Percentiles rank a stretch among this genome's conserved stretches.
Evolutionary conservation across 2,797 vertebrate genomes (phyloP).

Genomic region (Harpagifer antarcticus): DNA sequence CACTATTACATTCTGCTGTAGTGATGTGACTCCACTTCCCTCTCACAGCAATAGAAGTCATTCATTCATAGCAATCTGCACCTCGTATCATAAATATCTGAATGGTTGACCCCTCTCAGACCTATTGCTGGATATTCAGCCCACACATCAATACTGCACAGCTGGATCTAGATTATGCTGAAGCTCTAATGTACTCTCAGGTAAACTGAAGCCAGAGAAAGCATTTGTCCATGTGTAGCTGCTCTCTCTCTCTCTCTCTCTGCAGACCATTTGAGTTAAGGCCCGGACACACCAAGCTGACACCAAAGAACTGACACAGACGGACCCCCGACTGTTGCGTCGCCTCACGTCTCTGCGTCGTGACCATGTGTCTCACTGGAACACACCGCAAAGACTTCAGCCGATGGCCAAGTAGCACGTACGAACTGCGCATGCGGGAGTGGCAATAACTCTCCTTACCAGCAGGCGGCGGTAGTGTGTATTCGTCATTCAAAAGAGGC

Average conservation of each 20-base stretch:
- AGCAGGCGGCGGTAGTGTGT: no score
- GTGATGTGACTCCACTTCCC: slow-evolving; percentile 49
- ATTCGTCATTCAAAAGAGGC: no score
- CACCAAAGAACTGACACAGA: no score
- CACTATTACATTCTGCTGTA: slow-evolving; percentile 66
- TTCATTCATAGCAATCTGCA: slow-evolving; percentile 52
- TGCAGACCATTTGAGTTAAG: no score
- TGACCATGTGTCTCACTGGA: no score
- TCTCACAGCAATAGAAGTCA: slow-evolving; percentile 48
- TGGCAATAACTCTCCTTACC: no score
- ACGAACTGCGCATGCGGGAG: no score
- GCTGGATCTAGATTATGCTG: slow-evolving; percentile 37
- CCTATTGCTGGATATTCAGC: slow-evolving; percentile 24
- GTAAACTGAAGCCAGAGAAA: slow-evolving; percentile 1
- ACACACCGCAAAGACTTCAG: no score
- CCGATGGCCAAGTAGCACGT: no score
- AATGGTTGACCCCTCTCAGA: slow-evolving; percentile 35
- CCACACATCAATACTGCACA: slow-evolving; percentile 52
- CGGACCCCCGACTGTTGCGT: no score
- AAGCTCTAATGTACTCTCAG: slow-evolving; percentile 14
- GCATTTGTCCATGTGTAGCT: slow-evolving; percentile 22
- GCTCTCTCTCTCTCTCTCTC: background rate
- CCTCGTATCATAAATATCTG: slow-evolving; percentile 54
- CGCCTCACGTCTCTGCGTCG: no score
- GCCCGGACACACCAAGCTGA: no score